These are phyloP conservation scores for Drosophila bunnanda DNA, from an alignment of 2,888 invertebrate genomes.

Conservation along the genomic window DNA sequence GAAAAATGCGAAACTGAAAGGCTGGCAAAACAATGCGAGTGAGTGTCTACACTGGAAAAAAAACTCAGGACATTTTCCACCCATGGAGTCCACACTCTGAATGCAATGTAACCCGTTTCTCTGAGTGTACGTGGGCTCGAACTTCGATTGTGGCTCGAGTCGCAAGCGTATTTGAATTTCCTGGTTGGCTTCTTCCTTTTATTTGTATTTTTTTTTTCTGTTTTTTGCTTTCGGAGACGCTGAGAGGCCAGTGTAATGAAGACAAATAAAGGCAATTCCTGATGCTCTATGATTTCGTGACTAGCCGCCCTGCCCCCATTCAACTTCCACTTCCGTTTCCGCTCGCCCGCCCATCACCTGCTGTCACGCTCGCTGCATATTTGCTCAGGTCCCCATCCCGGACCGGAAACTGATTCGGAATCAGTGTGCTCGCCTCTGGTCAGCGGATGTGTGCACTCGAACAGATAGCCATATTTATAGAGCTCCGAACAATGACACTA, in stretches of 20 bases:
- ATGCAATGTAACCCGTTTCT: neutral
- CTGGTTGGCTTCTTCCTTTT: neutral
- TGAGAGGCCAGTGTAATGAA: conserved; percentile 55
- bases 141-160: conserved; percentile 43
- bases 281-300: conserved; percentile 43
- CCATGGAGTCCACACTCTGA: neutral
- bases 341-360: conserved; percentile 13
- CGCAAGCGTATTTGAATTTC: conserved; percentile 43
- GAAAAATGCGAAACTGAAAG: conserved; percentile 16
- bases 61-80: neutral
- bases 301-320: conserved; percentile 1
- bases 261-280: conserved; percentile 66
- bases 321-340: conserved; percentile 9
- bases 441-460: conserved; percentile 28
- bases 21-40: conserved; percentile 25
- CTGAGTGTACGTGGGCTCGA: neutral
- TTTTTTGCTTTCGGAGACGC: neutral
- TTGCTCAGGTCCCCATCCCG: conserved; percentile 64
- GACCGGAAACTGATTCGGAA: conserved; percentile 1
- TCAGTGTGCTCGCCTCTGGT: conserved; percentile 14
- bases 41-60: neutral
- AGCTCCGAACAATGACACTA: conserved; percentile 4
- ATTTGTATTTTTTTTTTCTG: neutral
- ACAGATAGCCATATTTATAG: conserved; percentile 15
- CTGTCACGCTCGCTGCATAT: conserved; percentile 59